Conservation (phyloP, 2,797 vertebrate species). For the Percopsis omiscomaycus region DNA sequence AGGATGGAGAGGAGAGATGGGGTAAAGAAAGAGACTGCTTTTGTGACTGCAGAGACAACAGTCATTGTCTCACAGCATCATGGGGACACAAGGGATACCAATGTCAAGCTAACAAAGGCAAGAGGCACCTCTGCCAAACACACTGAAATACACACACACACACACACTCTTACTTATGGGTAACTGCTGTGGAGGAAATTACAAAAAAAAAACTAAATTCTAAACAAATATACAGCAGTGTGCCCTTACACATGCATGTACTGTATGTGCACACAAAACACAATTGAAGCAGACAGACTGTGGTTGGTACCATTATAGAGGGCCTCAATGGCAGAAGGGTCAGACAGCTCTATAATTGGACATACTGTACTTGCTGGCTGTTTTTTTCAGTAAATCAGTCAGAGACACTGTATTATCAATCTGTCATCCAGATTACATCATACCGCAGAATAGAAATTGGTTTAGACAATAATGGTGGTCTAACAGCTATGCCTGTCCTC, state of each 20-base stretch:
- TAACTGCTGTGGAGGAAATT: too few relatives aligned
- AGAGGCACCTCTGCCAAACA: slow-evolving; percentile 65
- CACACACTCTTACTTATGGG: neutral
- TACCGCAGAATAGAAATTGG: neutral
- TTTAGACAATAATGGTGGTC: slow-evolving; percentile 5
- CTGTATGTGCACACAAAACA: slow-evolving; percentile 9
- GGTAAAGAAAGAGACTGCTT: slow-evolving; percentile 74
- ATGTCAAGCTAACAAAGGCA: slow-evolving; percentile 82
- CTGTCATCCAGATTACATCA: slow-evolving; percentile 28
- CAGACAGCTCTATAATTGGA: slow-evolving; percentile 55
- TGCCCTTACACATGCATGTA: neutral
- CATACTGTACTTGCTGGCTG: slow-evolving; percentile 29
- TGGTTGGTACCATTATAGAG: slow-evolving; percentile 71
- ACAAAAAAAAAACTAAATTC: too few relatives aligned
- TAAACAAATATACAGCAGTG: slow-evolving; percentile 26
- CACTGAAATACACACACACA: slow-evolving; percentile 37
- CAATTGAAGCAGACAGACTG: slow-evolving; percentile 59
- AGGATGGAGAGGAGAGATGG: slow-evolving; percentile 55
- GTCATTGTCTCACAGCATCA: slow-evolving; percentile 76
- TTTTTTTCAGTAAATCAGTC: slow-evolving; percentile 9
- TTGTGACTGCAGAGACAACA: slow-evolving; percentile 80
- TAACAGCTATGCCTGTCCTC: neutral
- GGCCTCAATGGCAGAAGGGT: slow-evolving; percentile 62
- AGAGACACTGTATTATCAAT: slow-evolving; percentile 29
- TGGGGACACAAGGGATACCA: slow-evolving; percentile 79